Evolutionary conservation across 2,888 invertebrate species (phyloP), one percentile per base, ranked within the genome.

Genomic region (Fabriciana adippe): DNA sequence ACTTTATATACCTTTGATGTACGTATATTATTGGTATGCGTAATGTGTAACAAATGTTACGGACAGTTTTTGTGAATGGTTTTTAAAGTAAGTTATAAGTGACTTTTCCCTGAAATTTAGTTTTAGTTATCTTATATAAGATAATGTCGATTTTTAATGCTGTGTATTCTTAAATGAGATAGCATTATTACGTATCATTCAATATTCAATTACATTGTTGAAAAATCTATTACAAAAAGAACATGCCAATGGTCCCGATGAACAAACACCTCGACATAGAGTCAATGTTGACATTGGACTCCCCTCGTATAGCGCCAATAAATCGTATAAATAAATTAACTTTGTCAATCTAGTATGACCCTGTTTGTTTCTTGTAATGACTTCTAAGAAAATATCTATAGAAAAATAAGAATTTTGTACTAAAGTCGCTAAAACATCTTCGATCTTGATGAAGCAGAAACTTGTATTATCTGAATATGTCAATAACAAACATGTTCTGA

Each of bases 291-390:
- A 89, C 87, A 79, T 79, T 70, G 76, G 71, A 72, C 84, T 75
- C 83, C 85, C 83, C 85, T 78, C 75, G 74, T 77, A 79, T 77
- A 78, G 79, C 82, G 83, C 81, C 86, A 86, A 87, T 84, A 87
- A 88, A 90, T 87, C 87, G 83, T 79, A 88, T 90, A 89, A 90
- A 90, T 91, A 90, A 89, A 90, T 90, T 89, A 90, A 85, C 82
- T 83, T 79, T 86, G 88, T 87, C 90, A 90, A 88, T 88, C 85
- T 84, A 78, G 77, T 77, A 81, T 83, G 84, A 87, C 86, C 83
- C 80, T 83, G 80, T 86, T 87, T 84, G 77, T 79, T 74, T 53
- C 59, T 48, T 48, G 48, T 48, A 47, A 59, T 48, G 59, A 48
- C 48, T 59, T 48, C 48, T 48, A 59, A 59, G 26, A 26, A 48